Base-by-base conservation (phyloP, 2,113 vertebrate species). In the Stercorarius parasiticus region DNA sequence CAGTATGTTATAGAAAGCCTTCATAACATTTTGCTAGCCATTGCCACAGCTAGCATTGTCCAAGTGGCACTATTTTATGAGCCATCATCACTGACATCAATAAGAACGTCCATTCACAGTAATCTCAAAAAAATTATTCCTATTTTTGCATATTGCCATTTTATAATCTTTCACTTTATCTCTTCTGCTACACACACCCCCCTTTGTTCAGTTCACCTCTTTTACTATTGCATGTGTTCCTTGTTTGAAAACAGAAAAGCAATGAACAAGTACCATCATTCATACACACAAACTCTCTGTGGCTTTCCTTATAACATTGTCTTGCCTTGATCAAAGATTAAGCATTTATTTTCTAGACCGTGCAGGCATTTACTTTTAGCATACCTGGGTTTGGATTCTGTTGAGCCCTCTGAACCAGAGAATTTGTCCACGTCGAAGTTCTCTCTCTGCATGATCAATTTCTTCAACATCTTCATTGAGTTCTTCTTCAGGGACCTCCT, bases 331-430 rank as follows among this genome's bases (percentile, higher is more conserved):
- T 19, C 49, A 65, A 90, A 74, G 47, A 52, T 40, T 2, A 38
- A 81, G 16, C 9, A 5, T 36, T 61, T 17, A 22, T 59, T 53
- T 65, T 30, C 42, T 36, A 78, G 36, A 34, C 36, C 9, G 3
- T 84, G 40, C 18, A 45, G 66, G 9, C 9, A 10, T 62, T 93
- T 40, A 3, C 19, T 55, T 91, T 50, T 34, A 82, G 59, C 98
- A 96, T 98, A 99, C 99, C 99, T 99, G 99, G 56, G 99, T 99
- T 97, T 99, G 99, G 94, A 99, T 99, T 96, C 99, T 98, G 95
- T 99, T 99, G 77, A 99, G 99, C 27, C 99, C 99, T 79, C 99
- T 98, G 98, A 99, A 99, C 99, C 99, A 99, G 74, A 99, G 99
- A 95, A 99, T 99, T 97, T 99, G 99, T 72, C 99, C 99, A 82